Conservation (phyloP, 2,113 vertebrate species). For the Herpetotheres cachinnans region DNA sequence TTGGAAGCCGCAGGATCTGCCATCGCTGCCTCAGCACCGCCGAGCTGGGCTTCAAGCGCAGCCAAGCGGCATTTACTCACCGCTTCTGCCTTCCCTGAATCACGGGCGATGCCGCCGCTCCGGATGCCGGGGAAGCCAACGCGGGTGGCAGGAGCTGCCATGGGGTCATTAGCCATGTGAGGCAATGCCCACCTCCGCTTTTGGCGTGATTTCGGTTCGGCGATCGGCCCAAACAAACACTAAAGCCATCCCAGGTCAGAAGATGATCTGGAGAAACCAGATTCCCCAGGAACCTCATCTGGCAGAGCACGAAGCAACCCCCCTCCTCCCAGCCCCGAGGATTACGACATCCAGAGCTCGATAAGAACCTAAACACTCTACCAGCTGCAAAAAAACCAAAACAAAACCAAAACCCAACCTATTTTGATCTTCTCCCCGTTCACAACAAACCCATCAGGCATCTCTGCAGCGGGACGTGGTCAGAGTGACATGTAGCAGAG, state of each 20-base stretch:
- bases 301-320: not conserved
- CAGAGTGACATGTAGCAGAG: not conserved
- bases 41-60: not conserved
- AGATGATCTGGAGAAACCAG: not conserved
- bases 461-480: not conserved
- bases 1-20: not conserved
- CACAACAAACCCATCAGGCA: not conserved
- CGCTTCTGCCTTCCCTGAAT: not conserved
- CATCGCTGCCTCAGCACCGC: not conserved
- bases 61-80: not conserved
- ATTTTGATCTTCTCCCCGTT: not conserved
- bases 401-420: too few relatives aligned
- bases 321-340: accelerated
- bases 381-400: not conserved
- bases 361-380: not conserved
- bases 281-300: not conserved
- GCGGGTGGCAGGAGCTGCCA: not conserved
- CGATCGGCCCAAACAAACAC: not conserved
- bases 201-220: not conserved
- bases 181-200: not conserved
- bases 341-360: not conserved
- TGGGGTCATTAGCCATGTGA: not conserved
- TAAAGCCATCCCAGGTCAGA: not conserved
- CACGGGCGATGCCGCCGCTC: not conserved
- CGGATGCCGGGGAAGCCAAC: not conserved